phyloP scores from a whole-genome alignment of 2,888 invertebrate genomes.

The Parnassius orleans region DNA sequence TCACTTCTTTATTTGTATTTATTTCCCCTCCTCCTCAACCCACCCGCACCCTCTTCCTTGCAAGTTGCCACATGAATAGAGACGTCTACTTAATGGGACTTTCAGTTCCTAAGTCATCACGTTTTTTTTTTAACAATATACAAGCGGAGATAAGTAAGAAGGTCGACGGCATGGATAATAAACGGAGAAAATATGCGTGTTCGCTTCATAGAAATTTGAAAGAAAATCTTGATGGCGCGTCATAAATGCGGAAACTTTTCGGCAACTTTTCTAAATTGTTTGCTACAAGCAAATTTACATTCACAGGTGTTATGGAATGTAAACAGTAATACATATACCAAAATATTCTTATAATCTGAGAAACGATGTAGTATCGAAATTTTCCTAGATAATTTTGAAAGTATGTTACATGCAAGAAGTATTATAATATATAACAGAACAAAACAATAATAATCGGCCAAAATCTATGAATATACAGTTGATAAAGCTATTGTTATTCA shows the following conservation, averaged over 20 bases:
- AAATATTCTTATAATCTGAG: not conserved
- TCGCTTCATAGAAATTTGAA: constrained; percentile 59
- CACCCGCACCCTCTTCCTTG: constrained; percentile 50
- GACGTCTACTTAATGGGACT: constrained; percentile 77
- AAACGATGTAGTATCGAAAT: too few species aligned
- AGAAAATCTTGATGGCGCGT: constrained; percentile 64
- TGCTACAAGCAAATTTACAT: constrained; percentile 28
- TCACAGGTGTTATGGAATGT: not conserved
- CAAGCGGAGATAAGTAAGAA: constrained; percentile 67
- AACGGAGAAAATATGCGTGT: constrained; percentile 70
- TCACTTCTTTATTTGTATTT: constrained; percentile 78
- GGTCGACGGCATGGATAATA: constrained; percentile 72
- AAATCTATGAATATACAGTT: constrained; percentile 10
- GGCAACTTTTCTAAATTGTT: constrained; percentile 42
- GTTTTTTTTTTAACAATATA: constrained; percentile 71
- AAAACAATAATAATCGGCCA: constrained; percentile 8
- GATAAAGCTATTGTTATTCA: constrained; percentile 45
- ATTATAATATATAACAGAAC: too few species aligned
- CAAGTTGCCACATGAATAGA: constrained; percentile 76
- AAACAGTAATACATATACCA: not conserved
- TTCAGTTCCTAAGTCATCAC: constrained; percentile 80
- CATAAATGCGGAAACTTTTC: constrained; percentile 58
- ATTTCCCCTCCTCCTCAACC: constrained; percentile 48
- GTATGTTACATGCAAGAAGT: too few species aligned
- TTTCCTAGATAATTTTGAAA: too few species aligned